Evolutionary conservation across 2,888 invertebrate species (phyloP), one percentile per base, ranked within the genome.

Genomic region (Cephus nigrinus): DNA sequence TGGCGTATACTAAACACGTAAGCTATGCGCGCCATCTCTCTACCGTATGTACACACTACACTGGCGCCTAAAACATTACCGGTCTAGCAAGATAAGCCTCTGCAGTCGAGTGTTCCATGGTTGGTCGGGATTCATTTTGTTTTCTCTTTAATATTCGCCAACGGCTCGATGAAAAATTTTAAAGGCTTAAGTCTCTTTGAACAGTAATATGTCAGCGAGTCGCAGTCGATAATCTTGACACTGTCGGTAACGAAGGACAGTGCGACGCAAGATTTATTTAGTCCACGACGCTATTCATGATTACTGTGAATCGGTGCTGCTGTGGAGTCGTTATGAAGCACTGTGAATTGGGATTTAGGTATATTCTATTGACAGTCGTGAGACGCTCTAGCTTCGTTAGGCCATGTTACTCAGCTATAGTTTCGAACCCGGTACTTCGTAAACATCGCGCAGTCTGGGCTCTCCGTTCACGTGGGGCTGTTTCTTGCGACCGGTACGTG

Each of bases 401-500:
- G 23, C 23, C 9, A 23, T 23, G 23, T 55, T 55, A 55, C 23
- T 15, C 2, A 23, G 23, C 55, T 55, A 55, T 2, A 55, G 9
- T 9, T 55, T 55, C 23, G 9, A 55, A 55, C 55, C 23, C 55
- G 55, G 55, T 55, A 55, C 55, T 55, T 55, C 55, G 55, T 55
- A 15, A 55, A 55, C 55, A 23, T 55, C 55, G 55, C 23, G 23
- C 23, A 55, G 55, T 55, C 55, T 55, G 55, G 55, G 23, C 55
- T 55, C 55, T 55, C 23, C 55, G 55, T 55, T 55, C 23, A 55
- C 55, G 55, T 23, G 55, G 23, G 55, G 9, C 9, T 23, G 55
- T 55, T 55, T 55, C 55, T 55, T 55, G 55, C 55, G 55, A 55
- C 23, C 55, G 23, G 55, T 55, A 84, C 82, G 82, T 84, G 84